Evolutionary conservation across 2,113 vertebrate species (phyloP).

Genomic region (Odontophorus gujanensis): DNA sequence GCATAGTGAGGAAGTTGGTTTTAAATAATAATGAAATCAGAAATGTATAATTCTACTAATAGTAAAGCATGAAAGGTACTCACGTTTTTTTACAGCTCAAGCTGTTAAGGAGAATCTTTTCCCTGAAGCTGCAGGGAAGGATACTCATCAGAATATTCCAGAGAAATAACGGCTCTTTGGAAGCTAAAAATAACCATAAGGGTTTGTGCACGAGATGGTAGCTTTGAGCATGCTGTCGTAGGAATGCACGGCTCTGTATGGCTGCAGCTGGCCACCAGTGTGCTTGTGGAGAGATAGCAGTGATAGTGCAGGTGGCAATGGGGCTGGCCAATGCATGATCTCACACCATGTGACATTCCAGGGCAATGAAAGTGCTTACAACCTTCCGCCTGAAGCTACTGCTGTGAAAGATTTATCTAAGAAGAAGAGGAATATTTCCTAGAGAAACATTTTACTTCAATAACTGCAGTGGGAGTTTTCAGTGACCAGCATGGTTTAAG

Average conservation of each 20-base stretch:
- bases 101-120: not conserved
- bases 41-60: not conserved
- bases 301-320: not conserved
- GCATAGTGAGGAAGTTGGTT: not conserved
- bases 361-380: not conserved
- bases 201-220: not conserved
- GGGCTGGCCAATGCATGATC: not conserved
- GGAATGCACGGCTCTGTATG: not conserved
- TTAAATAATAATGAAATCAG: not conserved
- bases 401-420: not conserved
- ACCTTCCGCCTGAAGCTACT: not conserved
- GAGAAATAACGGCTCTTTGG: not conserved
- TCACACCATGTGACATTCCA: fast-evolving
- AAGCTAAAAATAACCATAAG: constrained; percentile 30
- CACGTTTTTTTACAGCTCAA: not conserved
- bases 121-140: not conserved
- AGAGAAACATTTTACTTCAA: not conserved
- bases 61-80: not conserved
- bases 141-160: not conserved
- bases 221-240: fast-evolving
- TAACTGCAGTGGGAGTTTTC: not conserved
- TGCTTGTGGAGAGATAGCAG: not conserved
- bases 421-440: not conserved
- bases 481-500: not conserved
- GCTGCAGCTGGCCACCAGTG: not conserved